Conservation (phyloP, 2,113 vertebrate species). For the Pluvianellus socialis region DNA sequence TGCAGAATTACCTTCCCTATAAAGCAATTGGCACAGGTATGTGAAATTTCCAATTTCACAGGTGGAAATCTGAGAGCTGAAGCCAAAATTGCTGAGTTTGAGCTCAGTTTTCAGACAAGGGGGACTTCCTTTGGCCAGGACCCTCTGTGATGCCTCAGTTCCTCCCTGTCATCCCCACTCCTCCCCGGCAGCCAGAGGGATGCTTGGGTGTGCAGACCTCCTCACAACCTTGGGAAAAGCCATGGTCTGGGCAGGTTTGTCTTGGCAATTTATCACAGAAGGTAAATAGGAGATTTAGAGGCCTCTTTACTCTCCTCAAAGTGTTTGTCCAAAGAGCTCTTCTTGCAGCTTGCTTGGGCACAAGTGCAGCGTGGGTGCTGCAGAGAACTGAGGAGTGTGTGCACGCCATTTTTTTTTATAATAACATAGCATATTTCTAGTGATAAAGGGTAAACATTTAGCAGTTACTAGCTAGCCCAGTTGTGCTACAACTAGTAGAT, state of each 20-base stretch:
- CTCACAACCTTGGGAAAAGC: background rate
- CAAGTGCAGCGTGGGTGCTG: background rate
- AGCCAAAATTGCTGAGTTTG: background rate
- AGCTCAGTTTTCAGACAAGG: background rate
- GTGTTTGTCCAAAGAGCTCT: background rate
- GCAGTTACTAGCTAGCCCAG: constrained; percentile 26
- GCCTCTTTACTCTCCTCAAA: background rate
- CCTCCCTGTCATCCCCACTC: background rate
- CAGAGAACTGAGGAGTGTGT: background rate
- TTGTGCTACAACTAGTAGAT: constrained; percentile 66
- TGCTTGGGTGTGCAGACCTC: background rate
- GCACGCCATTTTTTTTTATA: background rate
- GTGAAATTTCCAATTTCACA: no score
- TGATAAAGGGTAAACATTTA: constrained; percentile 46
- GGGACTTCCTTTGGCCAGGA: background rate
- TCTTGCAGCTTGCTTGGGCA: background rate
- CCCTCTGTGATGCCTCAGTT: background rate
- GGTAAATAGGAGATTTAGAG: background rate
- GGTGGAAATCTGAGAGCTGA: background rate
- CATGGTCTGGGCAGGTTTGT: background rate
- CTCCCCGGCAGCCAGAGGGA: background rate
- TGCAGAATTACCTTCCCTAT: background rate
- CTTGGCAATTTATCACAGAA: background rate
- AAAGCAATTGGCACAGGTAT: background rate
- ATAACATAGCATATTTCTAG: constrained; percentile 6